phyloP scores from a whole-genome alignment of 2,113 vertebrate species.

The Tenrec ecaudatus region DNA sequence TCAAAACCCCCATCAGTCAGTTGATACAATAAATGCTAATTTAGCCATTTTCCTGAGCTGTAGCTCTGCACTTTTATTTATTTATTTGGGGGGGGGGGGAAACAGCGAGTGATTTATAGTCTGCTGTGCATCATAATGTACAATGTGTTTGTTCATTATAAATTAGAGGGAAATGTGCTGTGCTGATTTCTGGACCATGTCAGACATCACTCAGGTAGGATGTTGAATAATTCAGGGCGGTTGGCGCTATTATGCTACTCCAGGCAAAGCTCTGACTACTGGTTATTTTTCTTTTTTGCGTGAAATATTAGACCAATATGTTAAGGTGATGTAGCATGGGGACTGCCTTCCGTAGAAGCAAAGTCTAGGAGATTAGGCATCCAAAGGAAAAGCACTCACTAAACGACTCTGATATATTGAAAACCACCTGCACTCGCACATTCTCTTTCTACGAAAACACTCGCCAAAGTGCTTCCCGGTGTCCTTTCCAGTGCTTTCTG shows the following conservation, averaged over 20 bases:
- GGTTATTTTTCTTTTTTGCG: slow-evolving; percentile 58
- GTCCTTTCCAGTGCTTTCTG: slow-evolving; percentile 52
- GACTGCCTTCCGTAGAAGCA: not conserved
- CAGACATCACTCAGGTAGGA: slow-evolving; percentile 53
- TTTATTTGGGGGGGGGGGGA: slow-evolving; percentile 25
- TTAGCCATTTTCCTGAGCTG: slow-evolving; percentile 25
- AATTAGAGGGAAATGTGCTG: slow-evolving; percentile 58
- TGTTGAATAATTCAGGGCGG: slow-evolving; percentile 57
- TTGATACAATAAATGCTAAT: slow-evolving; percentile 33
- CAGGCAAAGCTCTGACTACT: not conserved
- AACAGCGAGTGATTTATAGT: slow-evolving; percentile 57
- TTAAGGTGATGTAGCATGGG: slow-evolving; percentile 35
- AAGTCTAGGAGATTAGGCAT: slow-evolving; percentile 23
- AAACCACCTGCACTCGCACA: not conserved
- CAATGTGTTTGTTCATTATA: slow-evolving; percentile 64
- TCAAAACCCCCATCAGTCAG: slow-evolving; percentile 16
- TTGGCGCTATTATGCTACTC: not conserved
- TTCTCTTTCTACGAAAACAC: not conserved
- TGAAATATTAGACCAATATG: slow-evolving; percentile 4
- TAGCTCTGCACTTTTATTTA: slow-evolving; percentile 7
- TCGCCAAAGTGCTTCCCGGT: slow-evolving; percentile 36
- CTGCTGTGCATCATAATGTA: slow-evolving; percentile 56
- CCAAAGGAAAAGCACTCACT: slow-evolving; percentile 44
- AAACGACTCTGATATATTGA: slow-evolving; percentile 10
- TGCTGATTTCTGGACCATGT: slow-evolving; percentile 54